These are phyloP conservation scores for Jaculus jaculus DNA, from an alignment of 2,113 vertebrate genomes.

Conservation along the genomic window DNA sequence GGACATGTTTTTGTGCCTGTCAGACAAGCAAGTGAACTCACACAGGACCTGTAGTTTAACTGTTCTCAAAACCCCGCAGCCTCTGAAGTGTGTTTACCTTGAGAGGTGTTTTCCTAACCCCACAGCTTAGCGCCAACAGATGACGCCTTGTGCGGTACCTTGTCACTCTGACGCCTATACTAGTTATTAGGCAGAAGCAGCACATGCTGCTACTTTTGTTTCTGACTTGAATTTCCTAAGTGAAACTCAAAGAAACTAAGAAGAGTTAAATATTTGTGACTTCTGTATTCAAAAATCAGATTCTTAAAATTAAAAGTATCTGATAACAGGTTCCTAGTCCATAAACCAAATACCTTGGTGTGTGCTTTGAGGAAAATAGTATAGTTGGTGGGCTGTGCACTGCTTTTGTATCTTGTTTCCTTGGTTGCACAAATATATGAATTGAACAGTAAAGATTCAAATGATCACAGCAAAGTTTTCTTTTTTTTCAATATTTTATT, in stretches of 20 bases:
- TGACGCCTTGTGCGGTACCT: slow-evolving; percentile 35
- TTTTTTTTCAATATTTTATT: background rate
- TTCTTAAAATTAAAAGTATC: slow-evolving; percentile 57
- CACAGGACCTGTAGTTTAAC: slow-evolving; percentile 1
- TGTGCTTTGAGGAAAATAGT: slow-evolving; percentile 29
- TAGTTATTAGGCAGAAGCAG: slow-evolving; percentile 53
- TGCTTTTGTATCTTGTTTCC: slow-evolving; percentile 43
- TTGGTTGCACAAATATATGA: slow-evolving; percentile 56
- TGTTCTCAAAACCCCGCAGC: background rate
- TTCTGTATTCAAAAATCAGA: slow-evolving; percentile 33
- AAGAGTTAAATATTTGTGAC: slow-evolving; percentile 38
- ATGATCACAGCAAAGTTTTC: slow-evolving; percentile 48
- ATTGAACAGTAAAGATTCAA: slow-evolving; percentile 69
- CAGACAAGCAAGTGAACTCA: background rate
- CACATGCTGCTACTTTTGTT: slow-evolving; percentile 17
- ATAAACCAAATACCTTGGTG: slow-evolving; percentile 18
- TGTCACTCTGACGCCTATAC: background rate
- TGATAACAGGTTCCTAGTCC: slow-evolving; percentile 26
- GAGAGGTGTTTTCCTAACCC: slow-evolving; percentile 51
- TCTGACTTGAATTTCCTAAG: slow-evolving; percentile 55
- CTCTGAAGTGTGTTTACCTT: background rate
- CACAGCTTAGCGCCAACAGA: slow-evolving; percentile 51
- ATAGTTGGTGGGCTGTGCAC: background rate
- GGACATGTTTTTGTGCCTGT: background rate
- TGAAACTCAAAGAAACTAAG: background rate